These are phyloP conservation scores for Porites lobata DNA, from an alignment of 92 coral and sea anemone genomes.

Conservation along the genomic window DNA sequence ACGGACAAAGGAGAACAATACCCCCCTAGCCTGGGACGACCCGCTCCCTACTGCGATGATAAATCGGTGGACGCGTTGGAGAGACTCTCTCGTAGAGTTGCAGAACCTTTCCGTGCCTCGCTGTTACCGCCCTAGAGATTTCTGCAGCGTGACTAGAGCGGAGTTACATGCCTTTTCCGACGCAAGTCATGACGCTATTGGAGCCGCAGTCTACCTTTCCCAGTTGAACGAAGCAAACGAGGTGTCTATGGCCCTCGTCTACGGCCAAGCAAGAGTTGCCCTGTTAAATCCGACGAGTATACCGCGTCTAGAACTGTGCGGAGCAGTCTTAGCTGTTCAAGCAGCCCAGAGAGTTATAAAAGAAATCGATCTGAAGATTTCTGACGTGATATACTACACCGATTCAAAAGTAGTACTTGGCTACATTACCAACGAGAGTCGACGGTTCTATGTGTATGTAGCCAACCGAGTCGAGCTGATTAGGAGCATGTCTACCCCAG, in stretches of 20 bases:
- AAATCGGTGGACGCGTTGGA: conserved; percentile 52
- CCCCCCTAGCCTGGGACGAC: conserved; percentile 58
- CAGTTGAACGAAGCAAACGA: too few relatives aligned
- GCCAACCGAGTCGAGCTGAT: conserved; percentile 66
- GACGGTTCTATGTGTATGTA: conserved; percentile 65
- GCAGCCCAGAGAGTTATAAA: conserved; percentile 54
- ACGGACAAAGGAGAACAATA: conserved; percentile 20
- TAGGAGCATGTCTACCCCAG: conserved; percentile 43
- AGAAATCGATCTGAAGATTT: conserved; percentile 60
- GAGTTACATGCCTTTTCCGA: conserved; percentile 23
- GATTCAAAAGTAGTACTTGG: conserved; percentile 67
- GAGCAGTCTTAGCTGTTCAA: conserved; percentile 54
- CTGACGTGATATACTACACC: conserved; percentile 50
- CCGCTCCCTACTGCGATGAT: conserved; percentile 16
- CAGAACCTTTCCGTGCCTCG: conserved; percentile 22
- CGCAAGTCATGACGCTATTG: conserved; percentile 56
- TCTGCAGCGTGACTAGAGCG: conserved; percentile 8
- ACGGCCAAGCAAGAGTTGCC: too few relatives aligned
- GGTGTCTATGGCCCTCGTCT: too few relatives aligned
- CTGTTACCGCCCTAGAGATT: conserved; percentile 38
- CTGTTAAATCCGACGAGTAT: conserved; percentile 20
- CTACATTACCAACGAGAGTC: conserved; percentile 53
- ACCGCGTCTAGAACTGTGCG: conserved; percentile 57
- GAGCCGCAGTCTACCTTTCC: background rate
- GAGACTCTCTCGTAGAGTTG: conserved; percentile 34